Base-by-base conservation (phyloP, 2,113 vertebrate genomes). In the Phocoena sinus region DNA sequence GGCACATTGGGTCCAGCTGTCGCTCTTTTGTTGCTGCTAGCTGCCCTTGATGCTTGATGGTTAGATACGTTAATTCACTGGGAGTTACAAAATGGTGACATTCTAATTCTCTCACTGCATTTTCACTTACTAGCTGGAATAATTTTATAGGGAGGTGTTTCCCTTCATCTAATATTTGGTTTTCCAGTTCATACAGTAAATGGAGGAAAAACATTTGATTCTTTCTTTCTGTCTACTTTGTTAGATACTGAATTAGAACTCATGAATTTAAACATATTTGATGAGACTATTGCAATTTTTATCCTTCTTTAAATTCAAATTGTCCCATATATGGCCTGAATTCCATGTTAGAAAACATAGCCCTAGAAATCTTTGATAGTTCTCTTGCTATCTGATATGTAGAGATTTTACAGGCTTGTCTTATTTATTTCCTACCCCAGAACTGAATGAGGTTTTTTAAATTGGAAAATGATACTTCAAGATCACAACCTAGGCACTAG, bases 241-340 rank as follows among this genome's bases (percentile, higher is more conserved):
- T 38, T 67, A 83, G 31, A 93, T 33, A 68, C 21, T 67, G 53
- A 91, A n/a, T 89, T 74, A 89, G 71, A 77, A 58, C 36, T 88
- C 82, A 87, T n/a, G 13, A 96, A 93, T 74, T 73, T 73, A 84
- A 93, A 91, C 31, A 65, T 38, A 94, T 81, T 74, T 74, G 63
- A 76, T 44, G 31, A 80, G 58, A 79, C 53, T 94, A 38, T 10
- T 62, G 18, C 18, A 70, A 47, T 70, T 95, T 92, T 92, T n/a
- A 79, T 60, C n/a, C 73, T 82, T 93, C 38, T 71, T 95, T 74
- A 94, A 88, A 95, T 91, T 97, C 76, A 73, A 56, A 83, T 68
- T 80, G 10, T 73, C 81, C 56, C 47, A 47, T 41, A 63, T 74
- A 89, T 94, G 58, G 70, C 38, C 47, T 10, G 12, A 82, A 83